phyloP scores from a whole-genome alignment of 2,113 vertebrate genomes.

The Colinus virginianus region DNA sequence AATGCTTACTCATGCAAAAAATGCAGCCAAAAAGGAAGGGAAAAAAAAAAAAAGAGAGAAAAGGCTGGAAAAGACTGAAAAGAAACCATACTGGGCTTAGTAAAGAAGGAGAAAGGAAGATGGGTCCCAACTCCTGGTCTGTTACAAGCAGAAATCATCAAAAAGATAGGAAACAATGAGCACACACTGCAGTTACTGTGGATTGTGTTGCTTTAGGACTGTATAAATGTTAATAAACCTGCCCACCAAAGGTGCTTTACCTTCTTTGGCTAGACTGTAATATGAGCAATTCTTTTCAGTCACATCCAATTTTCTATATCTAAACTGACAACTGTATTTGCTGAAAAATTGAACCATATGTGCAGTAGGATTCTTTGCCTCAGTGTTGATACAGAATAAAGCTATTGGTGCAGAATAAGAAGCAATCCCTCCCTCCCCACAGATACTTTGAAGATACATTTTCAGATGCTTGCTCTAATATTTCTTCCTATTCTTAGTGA shows the following conservation, averaged over 20 bases:
- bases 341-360: neutral
- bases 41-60: neutral
- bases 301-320: neutral
- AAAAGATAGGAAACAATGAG: neutral
- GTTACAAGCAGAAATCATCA: neutral
- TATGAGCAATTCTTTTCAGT: neutral
- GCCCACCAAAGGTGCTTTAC: neutral
- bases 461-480: neutral
- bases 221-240: neutral
- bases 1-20: neutral
- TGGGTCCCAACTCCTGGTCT: neutral
- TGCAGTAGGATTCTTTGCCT: accelerated
- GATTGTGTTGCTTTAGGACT: neutral
- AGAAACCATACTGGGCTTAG: neutral
- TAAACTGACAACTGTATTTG: neutral
- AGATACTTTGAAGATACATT: neutral
- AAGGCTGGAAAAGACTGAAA: neutral
- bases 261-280: neutral
- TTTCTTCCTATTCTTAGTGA: neutral
- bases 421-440: neutral
- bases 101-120: neutral
- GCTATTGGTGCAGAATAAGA: neutral
- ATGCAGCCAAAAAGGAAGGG: neutral
- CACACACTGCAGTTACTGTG: neutral
- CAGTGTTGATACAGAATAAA: neutral